Percentiles rank a stretch among this genome's conserved stretches.
Conservation (phyloP, 2,797 vertebrate species). For the Siniperca undulata region DNA sequence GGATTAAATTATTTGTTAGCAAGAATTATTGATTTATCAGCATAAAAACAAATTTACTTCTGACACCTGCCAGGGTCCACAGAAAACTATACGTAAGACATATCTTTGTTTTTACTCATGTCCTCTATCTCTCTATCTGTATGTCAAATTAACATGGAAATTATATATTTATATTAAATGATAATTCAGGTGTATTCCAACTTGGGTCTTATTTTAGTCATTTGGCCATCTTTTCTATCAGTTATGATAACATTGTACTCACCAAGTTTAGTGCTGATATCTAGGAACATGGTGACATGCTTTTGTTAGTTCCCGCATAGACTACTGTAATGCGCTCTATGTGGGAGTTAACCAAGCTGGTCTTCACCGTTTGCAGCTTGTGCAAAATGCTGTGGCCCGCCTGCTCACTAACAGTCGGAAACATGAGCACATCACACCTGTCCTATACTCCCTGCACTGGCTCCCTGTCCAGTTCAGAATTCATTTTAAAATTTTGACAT, state of each 20-base stretch:
- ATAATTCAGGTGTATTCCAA: neutral
- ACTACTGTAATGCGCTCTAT: too few relatives aligned
- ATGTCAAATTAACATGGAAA: neutral
- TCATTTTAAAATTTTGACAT: too few relatives aligned
- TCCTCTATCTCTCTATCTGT: too few relatives aligned
- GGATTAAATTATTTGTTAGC: neutral
- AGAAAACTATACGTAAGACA: neutral
- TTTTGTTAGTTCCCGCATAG: too few relatives aligned
- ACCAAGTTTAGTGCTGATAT: neutral
- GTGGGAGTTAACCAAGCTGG: too few relatives aligned
- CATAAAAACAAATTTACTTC: neutral
- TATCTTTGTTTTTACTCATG: too few relatives aligned
- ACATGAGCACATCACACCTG: too few relatives aligned
- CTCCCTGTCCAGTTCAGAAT: too few relatives aligned
- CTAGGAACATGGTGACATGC: neutral
- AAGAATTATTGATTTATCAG: neutral
- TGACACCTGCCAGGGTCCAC: neutral
- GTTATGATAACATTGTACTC: neutral
- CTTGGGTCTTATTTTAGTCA: neutral
- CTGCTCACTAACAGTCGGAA: too few relatives aligned
- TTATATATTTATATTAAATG: neutral
- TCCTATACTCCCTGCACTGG: too few relatives aligned
- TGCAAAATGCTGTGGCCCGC: too few relatives aligned
- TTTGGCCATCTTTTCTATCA: neutral
- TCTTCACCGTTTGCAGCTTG: too few relatives aligned